Evolutionary conservation across 2,888 invertebrate genomes (phyloP).

Genomic region (Prosapia bicincta): DNA sequence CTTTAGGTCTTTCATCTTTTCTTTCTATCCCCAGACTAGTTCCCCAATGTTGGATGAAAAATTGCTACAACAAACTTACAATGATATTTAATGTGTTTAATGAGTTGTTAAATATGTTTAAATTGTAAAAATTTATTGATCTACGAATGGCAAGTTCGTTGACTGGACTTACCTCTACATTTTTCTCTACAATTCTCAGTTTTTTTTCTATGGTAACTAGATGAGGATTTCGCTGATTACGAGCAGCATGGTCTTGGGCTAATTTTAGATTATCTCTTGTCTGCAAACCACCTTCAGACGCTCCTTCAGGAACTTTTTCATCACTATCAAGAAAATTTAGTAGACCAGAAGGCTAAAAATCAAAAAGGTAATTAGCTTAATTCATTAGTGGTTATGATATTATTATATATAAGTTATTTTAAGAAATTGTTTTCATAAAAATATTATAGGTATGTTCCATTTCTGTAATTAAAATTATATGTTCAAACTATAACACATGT

Average conservation of each 20-base stretch:
- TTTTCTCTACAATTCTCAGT: slow-evolving; percentile 76
- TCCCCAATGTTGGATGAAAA: slow-evolving; percentile 59
- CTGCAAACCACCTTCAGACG: slow-evolving; percentile 67
- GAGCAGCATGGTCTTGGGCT: slow-evolving; percentile 76
- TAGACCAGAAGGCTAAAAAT: slow-evolving; percentile 84
- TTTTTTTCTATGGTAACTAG: slow-evolving; percentile 69
- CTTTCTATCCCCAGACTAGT: slow-evolving; percentile 54
- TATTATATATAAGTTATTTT: too few species aligned
- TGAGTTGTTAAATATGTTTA: too few species aligned
- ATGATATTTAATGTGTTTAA: too few species aligned
- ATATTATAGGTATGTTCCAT: too few species aligned
- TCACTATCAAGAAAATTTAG: slow-evolving; percentile 83
- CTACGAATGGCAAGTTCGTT: too few species aligned
- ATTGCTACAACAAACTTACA: slow-evolving; percentile 25
- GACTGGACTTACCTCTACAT: slow-evolving; percentile 61
- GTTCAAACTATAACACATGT: too few species aligned
- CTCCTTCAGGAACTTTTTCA: slow-evolving; percentile 75
- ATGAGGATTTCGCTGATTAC: slow-evolving; percentile 63
- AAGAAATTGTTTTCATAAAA: too few species aligned
- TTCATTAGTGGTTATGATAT: too few species aligned
- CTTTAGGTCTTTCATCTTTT: slow-evolving; percentile 53
- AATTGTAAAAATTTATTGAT: too few species aligned
- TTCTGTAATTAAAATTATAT: too few species aligned
- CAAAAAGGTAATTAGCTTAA: too few species aligned
- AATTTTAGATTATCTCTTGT: slow-evolving; percentile 93